Evolutionary conservation across 1,140 invertebrate genomes (phyloP).

Genomic region (Drosophila pandora): DNA sequence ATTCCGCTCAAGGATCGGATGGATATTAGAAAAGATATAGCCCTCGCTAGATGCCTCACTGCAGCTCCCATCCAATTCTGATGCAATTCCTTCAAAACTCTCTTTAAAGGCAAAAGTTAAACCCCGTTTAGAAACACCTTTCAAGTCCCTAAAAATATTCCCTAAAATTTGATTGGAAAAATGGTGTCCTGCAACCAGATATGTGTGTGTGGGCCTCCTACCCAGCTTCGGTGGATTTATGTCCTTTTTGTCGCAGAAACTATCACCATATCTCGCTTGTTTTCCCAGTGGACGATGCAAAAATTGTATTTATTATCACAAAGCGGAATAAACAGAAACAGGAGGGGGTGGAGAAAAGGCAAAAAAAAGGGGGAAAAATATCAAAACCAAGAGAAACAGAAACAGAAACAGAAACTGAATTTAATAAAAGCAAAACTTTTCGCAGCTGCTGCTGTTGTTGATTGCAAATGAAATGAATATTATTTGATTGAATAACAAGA

Average conservation of each 20-base stretch:
- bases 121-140: no score
- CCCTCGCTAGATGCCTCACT: no score
- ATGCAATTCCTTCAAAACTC: no score
- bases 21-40: no score
- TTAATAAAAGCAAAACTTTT: constrained; percentile 46
- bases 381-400: constrained; percentile 16
- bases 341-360: background rate
- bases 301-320: constrained; percentile 46
- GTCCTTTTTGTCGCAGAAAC: constrained; percentile 32
- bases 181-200: background rate
- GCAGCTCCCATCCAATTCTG: no score
- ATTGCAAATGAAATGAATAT: constrained; percentile 54
- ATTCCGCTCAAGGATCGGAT: no score
- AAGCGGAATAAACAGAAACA: constrained; percentile 45
- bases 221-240: constrained; percentile 22
- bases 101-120: no score
- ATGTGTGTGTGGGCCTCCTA: background rate
- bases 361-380: background rate
- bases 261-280: constrained; percentile 20
- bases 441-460: constrained; percentile 33
- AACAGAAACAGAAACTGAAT: constrained; percentile 40
- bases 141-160: background rate
- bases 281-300: constrained; percentile 29
- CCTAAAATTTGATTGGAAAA: no score
- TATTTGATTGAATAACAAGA: constrained; percentile 52